Conservation (phyloP, 2,888 invertebrate genomes). For the Diarsia rubi region DNA sequence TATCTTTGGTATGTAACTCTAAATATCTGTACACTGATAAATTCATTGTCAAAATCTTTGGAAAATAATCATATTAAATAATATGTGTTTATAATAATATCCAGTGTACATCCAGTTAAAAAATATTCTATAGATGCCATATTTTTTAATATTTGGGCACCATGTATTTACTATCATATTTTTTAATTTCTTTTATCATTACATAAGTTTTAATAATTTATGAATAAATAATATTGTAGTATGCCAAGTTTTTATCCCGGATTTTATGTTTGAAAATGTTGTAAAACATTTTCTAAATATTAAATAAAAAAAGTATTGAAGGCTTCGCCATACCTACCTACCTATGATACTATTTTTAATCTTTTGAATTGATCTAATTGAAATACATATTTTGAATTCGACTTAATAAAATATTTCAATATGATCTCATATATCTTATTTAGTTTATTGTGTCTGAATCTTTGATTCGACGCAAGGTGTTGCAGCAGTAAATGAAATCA, state of each 20-base stretch:
- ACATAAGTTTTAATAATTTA: background rate
- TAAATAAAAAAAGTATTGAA: no score
- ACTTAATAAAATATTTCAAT: no score
- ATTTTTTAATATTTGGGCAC: background rate
- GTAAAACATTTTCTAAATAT: background rate
- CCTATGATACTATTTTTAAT: no score
- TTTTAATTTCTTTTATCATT: background rate
- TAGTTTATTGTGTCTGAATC: background rate
- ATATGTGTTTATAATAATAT: no score
- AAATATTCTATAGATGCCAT: background rate
- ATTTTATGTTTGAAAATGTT: background rate
- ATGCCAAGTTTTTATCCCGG: background rate
- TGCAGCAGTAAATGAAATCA: no score
- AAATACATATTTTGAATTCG: background rate
- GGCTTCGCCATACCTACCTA: no score
- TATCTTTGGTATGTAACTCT: constrained; percentile 45
- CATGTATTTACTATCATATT: background rate
- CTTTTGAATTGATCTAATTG: no score
- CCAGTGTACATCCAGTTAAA: no score
- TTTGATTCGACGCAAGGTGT: background rate
- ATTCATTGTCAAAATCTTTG: background rate
- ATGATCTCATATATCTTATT: background rate
- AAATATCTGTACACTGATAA: background rate
- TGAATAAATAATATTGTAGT: background rate
- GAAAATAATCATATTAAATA: background rate